Evolutionary conservation across 2,888 invertebrate species (phyloP).

Genomic region (Auanema sp.): DNA sequence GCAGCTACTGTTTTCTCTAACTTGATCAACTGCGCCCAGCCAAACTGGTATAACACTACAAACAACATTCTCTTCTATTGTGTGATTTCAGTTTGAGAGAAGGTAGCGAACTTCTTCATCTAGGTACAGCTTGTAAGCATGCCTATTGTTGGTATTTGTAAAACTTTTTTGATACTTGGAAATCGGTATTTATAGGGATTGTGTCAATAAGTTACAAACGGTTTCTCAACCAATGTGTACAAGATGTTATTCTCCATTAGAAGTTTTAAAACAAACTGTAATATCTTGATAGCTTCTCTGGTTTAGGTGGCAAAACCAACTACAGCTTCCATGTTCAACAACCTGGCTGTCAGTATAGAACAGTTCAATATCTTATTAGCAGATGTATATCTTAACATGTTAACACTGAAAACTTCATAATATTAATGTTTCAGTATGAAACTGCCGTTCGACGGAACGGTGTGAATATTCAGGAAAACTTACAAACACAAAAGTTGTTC

Average conservation of each 20-base stretch:
- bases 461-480: background rate
- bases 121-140: slow-evolving; percentile 37
- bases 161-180: background rate
- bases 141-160: slow-evolving; percentile 34
- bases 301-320: slow-evolving; percentile 5
- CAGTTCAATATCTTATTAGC: slow-evolving; percentile 3
- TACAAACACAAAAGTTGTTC: background rate
- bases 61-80: background rate
- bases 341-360: slow-evolving; percentile 1
- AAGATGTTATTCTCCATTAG: slow-evolving; percentile 5
- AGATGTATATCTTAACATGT: slow-evolving; percentile 5
- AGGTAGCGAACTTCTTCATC: slow-evolving; percentile 12
- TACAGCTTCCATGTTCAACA: slow-evolving; percentile 8
- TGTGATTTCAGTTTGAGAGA: slow-evolving; percentile 6
- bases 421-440: slow-evolving; percentile 4
- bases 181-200: slow-evolving; percentile 10
- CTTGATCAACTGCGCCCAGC: too few relatives aligned
- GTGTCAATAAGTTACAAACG: slow-evolving; percentile 7
- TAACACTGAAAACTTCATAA: too few relatives aligned
- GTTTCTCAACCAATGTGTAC: background rate
- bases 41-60: too few relatives aligned
- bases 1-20: too few relatives aligned
- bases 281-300: background rate
- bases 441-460: background rate
- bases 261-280: slow-evolving; percentile 5